Conservation (phyloP, 2,888 invertebrate species). For the Agonopterix alstromeriana region DNA sequence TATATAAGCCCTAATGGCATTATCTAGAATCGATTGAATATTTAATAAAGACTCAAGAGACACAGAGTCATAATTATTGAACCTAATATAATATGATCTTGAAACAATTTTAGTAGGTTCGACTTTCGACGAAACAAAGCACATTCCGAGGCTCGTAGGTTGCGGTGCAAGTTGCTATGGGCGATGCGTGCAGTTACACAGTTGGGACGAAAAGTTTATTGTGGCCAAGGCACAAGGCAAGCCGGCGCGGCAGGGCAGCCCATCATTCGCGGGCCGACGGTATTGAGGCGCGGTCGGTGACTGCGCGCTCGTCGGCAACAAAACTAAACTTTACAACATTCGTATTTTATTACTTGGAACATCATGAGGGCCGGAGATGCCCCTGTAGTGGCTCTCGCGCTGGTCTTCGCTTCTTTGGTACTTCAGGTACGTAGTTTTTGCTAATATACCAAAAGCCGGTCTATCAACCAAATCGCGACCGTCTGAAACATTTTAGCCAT, state of each 20-base stretch:
- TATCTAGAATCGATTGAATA: too few species aligned
- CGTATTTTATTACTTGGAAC: slow-evolving; percentile 23
- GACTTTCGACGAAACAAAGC: slow-evolving; percentile 22
- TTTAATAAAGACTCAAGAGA: too few species aligned
- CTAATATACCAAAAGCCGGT: slow-evolving; percentile 3
- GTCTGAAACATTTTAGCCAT: slow-evolving; percentile 24
- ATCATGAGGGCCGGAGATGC: slow-evolving; percentile 51
- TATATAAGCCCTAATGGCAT: too few species aligned
- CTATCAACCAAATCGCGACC: slow-evolving; percentile 1
- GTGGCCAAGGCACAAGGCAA: slow-evolving; percentile 27
- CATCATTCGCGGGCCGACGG: slow-evolving; percentile 59
- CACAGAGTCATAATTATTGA: too few species aligned
- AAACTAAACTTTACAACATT: slow-evolving; percentile 43
- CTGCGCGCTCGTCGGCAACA: slow-evolving; percentile 38
- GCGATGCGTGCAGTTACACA: slow-evolving; percentile 19
- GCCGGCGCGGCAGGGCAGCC: slow-evolving; percentile 13
- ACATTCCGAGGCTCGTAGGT: slow-evolving; percentile 36
- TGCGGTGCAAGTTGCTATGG: slow-evolving; percentile 19
- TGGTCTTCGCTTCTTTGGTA: slow-evolving; percentile 29
- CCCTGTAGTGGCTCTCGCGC: slow-evolving; percentile 39
- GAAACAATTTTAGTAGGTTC: slow-evolving; percentile 7
- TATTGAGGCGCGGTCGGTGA: slow-evolving; percentile 55
- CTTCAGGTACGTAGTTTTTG: slow-evolving; percentile 24
- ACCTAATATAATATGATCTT: too few species aligned
- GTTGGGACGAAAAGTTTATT: slow-evolving; percentile 29